Evolutionary conservation across 2,113 vertebrate species (phyloP).

Genomic region (Mugil cephalus): DNA sequence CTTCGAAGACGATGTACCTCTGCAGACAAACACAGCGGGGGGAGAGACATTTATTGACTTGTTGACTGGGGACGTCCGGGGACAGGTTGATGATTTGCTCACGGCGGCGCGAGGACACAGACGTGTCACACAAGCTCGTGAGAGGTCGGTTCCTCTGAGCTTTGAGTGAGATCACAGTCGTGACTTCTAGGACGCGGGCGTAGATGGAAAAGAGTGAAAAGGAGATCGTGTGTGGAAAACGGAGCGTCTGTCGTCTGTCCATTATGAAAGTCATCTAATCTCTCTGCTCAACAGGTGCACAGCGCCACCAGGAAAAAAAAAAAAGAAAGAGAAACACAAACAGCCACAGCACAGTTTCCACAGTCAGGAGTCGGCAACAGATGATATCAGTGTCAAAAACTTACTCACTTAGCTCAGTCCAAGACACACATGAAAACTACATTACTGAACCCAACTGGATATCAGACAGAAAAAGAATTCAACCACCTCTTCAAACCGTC

Average conservation of each 20-base stretch:
- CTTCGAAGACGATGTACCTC: constrained; percentile 97
- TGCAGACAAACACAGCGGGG: constrained; percentile 67
- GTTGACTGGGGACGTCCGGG: not conserved
- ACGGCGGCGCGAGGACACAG: not conserved
- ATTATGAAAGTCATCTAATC: constrained; percentile 48
- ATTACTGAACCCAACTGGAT: not conserved
- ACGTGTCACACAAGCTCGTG: constrained; percentile 13
- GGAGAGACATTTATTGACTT: not conserved
- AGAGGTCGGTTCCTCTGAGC: constrained; percentile 1
- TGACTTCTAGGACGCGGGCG: not conserved
- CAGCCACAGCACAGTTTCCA: not conserved
- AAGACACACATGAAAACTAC: not conserved
- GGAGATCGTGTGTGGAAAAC: constrained; percentile 12
- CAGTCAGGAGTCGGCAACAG: not conserved
- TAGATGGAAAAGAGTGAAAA: not conserved
- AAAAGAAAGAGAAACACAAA: not conserved
- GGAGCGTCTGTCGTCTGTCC: constrained; percentile 6
- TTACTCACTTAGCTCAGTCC: no score
- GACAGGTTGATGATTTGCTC: not conserved
- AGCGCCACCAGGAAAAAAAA: no score
- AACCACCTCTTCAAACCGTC: not conserved
- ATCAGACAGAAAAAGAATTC: not conserved
- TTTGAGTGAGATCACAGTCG: not conserved
- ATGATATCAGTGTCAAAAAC: not conserved
- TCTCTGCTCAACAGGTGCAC: constrained; percentile 40